Evolutionary conservation across 2,888 invertebrate genomes (phyloP).

Genomic region (Deilephila porcellus): DNA sequence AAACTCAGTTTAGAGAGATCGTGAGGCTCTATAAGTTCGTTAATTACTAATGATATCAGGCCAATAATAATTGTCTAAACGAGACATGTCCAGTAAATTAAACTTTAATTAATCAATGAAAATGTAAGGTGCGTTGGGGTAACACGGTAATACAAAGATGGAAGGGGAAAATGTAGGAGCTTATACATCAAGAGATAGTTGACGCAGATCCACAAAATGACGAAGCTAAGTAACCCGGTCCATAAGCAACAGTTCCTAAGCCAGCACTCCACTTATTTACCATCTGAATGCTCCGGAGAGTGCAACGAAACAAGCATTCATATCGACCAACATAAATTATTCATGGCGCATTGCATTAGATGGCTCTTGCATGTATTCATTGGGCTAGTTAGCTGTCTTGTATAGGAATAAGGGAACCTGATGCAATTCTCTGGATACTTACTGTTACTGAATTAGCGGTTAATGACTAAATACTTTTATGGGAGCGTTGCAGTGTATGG

Average conservation of each 20-base stretch:
- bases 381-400: not conserved
- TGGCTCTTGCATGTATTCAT: not conserved
- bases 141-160: too few species aligned
- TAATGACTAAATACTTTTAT: not conserved
- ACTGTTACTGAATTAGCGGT: too few species aligned
- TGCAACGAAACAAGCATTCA: not conserved
- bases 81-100: too few species aligned
- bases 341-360: slow-evolving; percentile 6
- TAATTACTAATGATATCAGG: too few species aligned
- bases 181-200: too few species aligned
- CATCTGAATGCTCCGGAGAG: not conserved
- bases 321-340: not conserved
- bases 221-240: not conserved
- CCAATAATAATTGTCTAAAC: too few species aligned
- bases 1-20: too few species aligned
- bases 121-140: too few species aligned
- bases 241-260: not conserved
- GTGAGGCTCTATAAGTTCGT: too few species aligned
- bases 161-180: too few species aligned
- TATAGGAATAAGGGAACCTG: not conserved
- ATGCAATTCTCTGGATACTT: not conserved
- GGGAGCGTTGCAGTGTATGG: too few species aligned
- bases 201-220: not conserved
- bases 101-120: too few species aligned
- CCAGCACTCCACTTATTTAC: not conserved